phyloP scores from a whole-genome alignment of 2,888 invertebrate species.

The Melanchra persicariae region DNA sequence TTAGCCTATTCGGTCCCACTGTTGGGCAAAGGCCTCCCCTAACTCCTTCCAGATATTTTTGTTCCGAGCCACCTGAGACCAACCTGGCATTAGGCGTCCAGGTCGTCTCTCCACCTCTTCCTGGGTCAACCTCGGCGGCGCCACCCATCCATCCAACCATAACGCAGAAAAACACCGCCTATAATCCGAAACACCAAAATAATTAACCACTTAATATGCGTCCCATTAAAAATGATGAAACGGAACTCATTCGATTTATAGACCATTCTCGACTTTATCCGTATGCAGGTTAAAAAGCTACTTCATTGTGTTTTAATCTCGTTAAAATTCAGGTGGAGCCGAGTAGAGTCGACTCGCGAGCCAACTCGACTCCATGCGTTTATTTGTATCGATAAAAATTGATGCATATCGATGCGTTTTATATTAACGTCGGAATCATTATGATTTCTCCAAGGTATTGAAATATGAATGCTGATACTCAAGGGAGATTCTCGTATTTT shows the following conservation, averaged over 20 bases:
- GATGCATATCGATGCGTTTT: constrained; percentile 33
- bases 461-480: background rate
- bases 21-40: too few species aligned
- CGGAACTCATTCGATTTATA: constrained; percentile 48
- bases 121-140: too few species aligned
- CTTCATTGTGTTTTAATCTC: constrained; percentile 69
- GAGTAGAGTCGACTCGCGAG: constrained; percentile 23
- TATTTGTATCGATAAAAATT: constrained; percentile 54
- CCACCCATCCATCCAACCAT: too few species aligned
- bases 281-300: constrained; percentile 61
- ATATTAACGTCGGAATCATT: constrained; percentile 5
- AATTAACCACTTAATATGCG: constrained; percentile 46
- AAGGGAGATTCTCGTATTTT: too few species aligned
- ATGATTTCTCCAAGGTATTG: constrained; percentile 19
- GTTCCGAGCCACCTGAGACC: too few species aligned
- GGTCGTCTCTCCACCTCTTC: too few species aligned
- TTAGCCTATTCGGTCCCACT: too few species aligned
- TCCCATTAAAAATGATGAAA: constrained; percentile 56
- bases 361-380: constrained; percentile 44
- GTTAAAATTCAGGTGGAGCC: constrained; percentile 58
- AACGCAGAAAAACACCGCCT: background rate
- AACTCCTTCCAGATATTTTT: too few species aligned
- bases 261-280: constrained; percentile 56
- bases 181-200: constrained; percentile 14
- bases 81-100: too few species aligned